Conservation (phyloP, 23 tunicate species). For the Clavelina lepadiformis region DNA sequence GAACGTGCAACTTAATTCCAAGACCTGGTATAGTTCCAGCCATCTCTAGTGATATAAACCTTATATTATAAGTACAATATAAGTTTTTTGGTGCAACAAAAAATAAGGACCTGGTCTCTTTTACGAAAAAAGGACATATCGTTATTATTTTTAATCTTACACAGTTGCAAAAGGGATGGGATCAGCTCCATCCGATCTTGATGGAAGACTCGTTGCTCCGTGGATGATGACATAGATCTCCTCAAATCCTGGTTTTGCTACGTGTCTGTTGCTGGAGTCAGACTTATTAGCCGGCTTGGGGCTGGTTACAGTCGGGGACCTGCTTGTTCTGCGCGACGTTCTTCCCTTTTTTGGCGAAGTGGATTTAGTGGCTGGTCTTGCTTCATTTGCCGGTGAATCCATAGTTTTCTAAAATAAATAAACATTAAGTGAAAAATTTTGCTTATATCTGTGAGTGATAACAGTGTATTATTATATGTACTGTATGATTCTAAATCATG, state of each 20-base stretch:
- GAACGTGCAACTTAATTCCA: no score
- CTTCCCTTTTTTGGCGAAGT: background rate
- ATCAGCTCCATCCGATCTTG: constrained; percentile 75
- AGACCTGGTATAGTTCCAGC: no score
- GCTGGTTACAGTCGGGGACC: constrained; percentile 48
- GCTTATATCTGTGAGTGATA: no score
- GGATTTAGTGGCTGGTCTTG: constrained; percentile 1
- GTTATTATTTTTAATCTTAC: constrained; percentile 27
- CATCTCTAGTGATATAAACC: no score
- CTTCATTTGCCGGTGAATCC: constrained; percentile 36
- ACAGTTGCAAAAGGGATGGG: constrained; percentile 84
- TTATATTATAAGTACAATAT: no score
- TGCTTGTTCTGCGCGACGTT: background rate
- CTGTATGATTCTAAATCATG: no score
- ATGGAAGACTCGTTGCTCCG: constrained; percentile 92
- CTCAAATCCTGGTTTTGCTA: constrained; percentile 67
- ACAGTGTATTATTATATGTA: no score
- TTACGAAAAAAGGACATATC: no score
- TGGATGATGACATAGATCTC: constrained; percentile 65
- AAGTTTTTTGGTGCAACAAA: no score
- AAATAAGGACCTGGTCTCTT: no score
- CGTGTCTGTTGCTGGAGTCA: constrained; percentile 23
- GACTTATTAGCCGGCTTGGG: constrained; percentile 16
- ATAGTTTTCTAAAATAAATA: constrained; percentile 52
- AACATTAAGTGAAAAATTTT: no score